These are phyloP conservation scores for Pinctada fucata DNA, from an alignment of 2,888 invertebrate genomes.

Conservation along the genomic window DNA sequence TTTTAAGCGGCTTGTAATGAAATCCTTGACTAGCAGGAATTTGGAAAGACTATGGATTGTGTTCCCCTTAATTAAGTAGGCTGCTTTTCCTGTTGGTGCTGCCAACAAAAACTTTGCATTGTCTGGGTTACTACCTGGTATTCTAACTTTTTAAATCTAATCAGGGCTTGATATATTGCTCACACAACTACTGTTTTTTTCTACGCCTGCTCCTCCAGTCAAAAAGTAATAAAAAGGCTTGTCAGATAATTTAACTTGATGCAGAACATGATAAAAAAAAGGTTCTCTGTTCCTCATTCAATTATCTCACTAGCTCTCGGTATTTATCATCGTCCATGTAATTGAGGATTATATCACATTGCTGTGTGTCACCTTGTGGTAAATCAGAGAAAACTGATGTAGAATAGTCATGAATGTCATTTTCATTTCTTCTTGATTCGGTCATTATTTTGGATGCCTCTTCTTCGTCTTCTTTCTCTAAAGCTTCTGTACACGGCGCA, in stretches of 20 bases:
- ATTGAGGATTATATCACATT: neutral
- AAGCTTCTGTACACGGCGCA: too few relatives aligned
- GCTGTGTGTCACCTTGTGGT: too few relatives aligned
- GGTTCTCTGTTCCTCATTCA: constrained; percentile 38
- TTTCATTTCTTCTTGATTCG: too few relatives aligned
- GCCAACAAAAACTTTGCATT: constrained; percentile 23
- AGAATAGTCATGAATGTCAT: too few relatives aligned
- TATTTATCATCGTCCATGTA: constrained; percentile 39
- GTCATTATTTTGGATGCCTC: too few relatives aligned
- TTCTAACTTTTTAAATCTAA: constrained; percentile 20
- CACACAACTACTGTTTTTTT: constrained; percentile 39
- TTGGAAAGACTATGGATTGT: constrained; percentile 37
- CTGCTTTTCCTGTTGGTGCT: constrained; percentile 16
- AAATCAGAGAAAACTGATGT: too few relatives aligned
- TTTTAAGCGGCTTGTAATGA: constrained; percentile 37
- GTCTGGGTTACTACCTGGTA: constrained; percentile 31
- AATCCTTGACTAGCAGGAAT: constrained; percentile 39
- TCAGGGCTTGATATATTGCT: constrained; percentile 36
- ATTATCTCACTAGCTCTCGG: constrained; percentile 20
- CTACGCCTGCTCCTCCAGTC: constrained; percentile 51
- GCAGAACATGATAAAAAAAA: constrained; percentile 44
- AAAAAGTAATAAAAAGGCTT: constrained; percentile 42
- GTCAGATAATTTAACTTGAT: constrained; percentile 32
- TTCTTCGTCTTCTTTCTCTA: too few relatives aligned
- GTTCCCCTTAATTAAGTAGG: constrained; percentile 28